Conservation (phyloP, 2,113 vertebrate genomes). For the Hippocampus mohnikei region DNA sequence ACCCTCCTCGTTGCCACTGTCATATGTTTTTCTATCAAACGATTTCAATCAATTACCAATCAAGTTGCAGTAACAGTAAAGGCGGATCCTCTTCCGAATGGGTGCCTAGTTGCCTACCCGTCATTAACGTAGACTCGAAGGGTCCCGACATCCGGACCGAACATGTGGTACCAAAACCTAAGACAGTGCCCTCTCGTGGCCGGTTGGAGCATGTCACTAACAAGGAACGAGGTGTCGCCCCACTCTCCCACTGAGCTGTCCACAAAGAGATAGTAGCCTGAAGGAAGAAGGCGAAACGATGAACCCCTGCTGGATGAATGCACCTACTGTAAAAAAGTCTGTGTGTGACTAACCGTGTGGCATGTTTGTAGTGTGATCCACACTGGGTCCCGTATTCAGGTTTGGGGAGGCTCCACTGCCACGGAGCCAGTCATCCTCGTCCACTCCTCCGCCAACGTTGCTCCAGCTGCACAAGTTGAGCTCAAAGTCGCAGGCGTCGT, state of each 20-base stretch:
- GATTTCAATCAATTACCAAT: background rate
- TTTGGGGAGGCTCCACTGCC: slow-evolving; percentile 46
- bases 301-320: background rate
- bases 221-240: slow-evolving; percentile 57
- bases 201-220: slow-evolving; percentile 63
- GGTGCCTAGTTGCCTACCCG: slow-evolving; percentile 54
- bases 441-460: slow-evolving; percentile 52
- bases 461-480: slow-evolving; percentile 65
- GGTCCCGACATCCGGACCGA: slow-evolving; percentile 55
- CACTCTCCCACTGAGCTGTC: slow-evolving; percentile 65
- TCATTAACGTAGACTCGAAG: slow-evolving; percentile 62
- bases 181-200: slow-evolving; percentile 63
- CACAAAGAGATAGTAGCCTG: slow-evolving; percentile 71
- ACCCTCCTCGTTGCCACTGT: slow-evolving; percentile 42
- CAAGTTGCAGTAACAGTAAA: background rate
- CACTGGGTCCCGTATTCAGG: slow-evolving; percentile 57
- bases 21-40: slow-evolving; percentile 45
- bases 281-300: background rate
- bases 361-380: slow-evolving; percentile 72
- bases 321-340: background rate
- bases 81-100: background rate
- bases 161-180: slow-evolving; percentile 73
- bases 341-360: slow-evolving; percentile 29
- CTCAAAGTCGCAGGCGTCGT: slow-evolving; percentile 71
- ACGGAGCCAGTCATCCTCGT: slow-evolving; percentile 70